Base-by-base conservation (phyloP, 2,888 invertebrate genomes). In the Dioctria rufipes region DNA sequence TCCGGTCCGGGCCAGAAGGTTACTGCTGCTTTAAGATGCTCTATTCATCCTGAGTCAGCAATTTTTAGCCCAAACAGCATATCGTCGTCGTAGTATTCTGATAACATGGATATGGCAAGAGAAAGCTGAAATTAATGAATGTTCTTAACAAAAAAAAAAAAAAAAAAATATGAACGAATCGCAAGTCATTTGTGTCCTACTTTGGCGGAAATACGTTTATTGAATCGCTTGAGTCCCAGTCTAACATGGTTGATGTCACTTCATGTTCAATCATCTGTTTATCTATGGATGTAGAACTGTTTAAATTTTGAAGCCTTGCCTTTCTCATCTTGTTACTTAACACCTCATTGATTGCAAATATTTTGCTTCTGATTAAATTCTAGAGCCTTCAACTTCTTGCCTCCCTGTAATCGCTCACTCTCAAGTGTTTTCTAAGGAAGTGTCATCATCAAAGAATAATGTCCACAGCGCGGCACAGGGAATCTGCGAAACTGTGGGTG, bases 311-410 rank as follows among this genome's bases (percentile, higher is more conserved):
- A 25, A 25, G 25, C 25, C 25, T 25, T 25, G 25, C 25, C 25
- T 25, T 25, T 25, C 25, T 25, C 25, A 25, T 13, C 75, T 37
- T 42, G 42, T n/a, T 61, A 75, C 42, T 61, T 63, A 77, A 39
- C 63, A 77, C 49, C 61, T 63, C 49, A 61, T 77, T 63, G 63
- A 77, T 77, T 77, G 77, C 37, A 77, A 77, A 77, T 77, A 77
- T 77, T 77, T 63, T 43, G 77, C 61, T 61, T 77, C 77, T 63
- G 77, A 77, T 63, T 61, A 77, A 61, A 61, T 46, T 46, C 49
- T 54, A 46, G 13, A 49, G 63, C 61, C 63, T 61, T 37, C 77
- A 46, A 9, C 39, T n/a, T 40, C 54, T 40, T 37, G 37, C 73
- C 25, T 54, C 51, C 6, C 11, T 6, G n/a, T 51, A 43, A 49